Conservation (phyloP, 2,888 invertebrate genomes). For the Altica lythri region DNA sequence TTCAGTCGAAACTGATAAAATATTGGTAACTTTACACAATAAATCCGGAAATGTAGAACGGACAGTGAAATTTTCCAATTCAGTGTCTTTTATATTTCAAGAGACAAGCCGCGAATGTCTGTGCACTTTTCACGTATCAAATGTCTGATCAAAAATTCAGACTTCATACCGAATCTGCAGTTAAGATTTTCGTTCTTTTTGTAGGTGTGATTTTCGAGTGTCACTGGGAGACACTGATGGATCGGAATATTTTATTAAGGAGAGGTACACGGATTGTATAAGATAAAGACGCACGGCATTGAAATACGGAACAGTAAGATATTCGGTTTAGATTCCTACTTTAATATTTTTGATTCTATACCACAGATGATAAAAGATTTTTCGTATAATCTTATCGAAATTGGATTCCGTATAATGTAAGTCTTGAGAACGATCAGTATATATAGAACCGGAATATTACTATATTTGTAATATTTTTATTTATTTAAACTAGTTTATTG, state of each 20-base stretch:
- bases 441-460: too few relatives aligned
- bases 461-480: too few relatives aligned
- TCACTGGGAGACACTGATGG: slow-evolving; percentile 16
- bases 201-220: slow-evolving; percentile 19
- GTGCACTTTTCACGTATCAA: slow-evolving; percentile 30
- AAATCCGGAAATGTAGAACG: slow-evolving; percentile 37
- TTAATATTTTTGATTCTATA: too few relatives aligned
- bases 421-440: too few relatives aligned
- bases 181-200: slow-evolving; percentile 20
- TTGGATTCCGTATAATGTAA: too few relatives aligned
- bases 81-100: slow-evolving; percentile 29
- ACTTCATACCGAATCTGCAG: slow-evolving; percentile 17
- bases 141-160: slow-evolving; percentile 31
- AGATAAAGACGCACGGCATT: not conserved
- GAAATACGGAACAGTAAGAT: not conserved
- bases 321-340: too few relatives aligned
- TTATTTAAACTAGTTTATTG: too few relatives aligned
- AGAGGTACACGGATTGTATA: not conserved
- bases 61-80: slow-evolving; percentile 30
- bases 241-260: slow-evolving; percentile 16
- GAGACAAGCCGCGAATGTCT: slow-evolving; percentile 10
- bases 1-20: too few relatives aligned
- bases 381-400: too few relatives aligned
- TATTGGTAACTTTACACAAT: slow-evolving; percentile 33
- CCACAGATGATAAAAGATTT: too few relatives aligned